Conservation (phyloP, 1,140 invertebrate species). For the Tetragnatha versicolor region DNA sequence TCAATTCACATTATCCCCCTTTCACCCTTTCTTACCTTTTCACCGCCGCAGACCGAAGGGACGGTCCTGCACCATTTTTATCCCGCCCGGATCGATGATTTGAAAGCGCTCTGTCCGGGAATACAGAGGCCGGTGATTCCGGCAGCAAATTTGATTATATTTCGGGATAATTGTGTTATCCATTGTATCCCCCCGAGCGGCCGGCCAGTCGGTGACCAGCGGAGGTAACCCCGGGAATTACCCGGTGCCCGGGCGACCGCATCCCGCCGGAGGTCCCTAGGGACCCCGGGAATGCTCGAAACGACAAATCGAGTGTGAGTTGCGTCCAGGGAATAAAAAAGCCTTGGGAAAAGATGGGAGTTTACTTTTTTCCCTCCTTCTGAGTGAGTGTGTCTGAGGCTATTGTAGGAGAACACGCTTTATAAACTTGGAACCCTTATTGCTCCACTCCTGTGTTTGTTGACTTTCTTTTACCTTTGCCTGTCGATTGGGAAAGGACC, state of each 20-base stretch:
- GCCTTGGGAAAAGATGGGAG: no score
- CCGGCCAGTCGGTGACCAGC: not conserved
- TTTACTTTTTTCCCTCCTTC: no score
- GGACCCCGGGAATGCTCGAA: slow-evolving; percentile 33
- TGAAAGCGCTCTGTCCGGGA: slow-evolving; percentile 30
- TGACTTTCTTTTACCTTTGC: no score
- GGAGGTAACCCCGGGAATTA: slow-evolving; percentile 14
- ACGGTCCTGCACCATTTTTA: slow-evolving; percentile 21
- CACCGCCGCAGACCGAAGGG: slow-evolving; percentile 11
- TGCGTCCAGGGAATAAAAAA: slow-evolving; percentile 41
- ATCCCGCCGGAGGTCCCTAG: slow-evolving; percentile 1
- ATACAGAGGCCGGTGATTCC: slow-evolving; percentile 28
- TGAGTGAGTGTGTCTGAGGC: no score
- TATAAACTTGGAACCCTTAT: no score
- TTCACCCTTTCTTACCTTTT: no score
- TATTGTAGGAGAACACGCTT: no score
- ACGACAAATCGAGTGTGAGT: slow-evolving; percentile 48
- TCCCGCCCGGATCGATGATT: slow-evolving; percentile 31
- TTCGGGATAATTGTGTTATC: slow-evolving; percentile 41
- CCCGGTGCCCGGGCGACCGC: slow-evolving; percentile 34
- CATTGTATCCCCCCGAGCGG: slow-evolving; percentile 30
- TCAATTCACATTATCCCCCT: no score
- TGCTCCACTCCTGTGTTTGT: no score
- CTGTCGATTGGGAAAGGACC: no score
- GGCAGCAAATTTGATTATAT: slow-evolving; percentile 40